Percentiles rank a stretch among this genome's conserved stretches.
These are phyloP conservation scores for Sylvia borin DNA, from an alignment of 2,797 vertebrate species.

Conservation along the genomic window DNA sequence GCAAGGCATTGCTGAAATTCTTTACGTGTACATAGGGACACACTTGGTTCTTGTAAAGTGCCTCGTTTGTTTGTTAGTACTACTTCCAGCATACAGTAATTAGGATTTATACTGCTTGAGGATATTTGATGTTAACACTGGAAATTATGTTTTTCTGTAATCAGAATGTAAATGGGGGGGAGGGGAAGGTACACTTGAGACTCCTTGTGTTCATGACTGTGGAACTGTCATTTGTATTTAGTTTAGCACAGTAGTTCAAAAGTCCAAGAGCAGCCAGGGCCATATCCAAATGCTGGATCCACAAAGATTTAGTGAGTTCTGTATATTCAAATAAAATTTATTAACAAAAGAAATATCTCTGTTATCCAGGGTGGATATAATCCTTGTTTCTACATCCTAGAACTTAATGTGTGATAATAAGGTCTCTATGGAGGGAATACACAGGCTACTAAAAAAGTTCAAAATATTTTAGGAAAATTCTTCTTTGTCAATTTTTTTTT, in stretches of 20 bases:
- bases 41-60: constrained; percentile 26
- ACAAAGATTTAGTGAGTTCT: not conserved
- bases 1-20: constrained; percentile 35
- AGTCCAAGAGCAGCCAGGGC: not conserved
- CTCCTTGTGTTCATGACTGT: not conserved
- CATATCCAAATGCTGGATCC: not conserved
- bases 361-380: not conserved
- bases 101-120: constrained; percentile 56
- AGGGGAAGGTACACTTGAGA: not conserved
- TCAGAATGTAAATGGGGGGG: not conserved
- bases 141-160: constrained; percentile 37
- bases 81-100: constrained; percentile 31
- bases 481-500: not conserved
- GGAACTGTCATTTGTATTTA: not conserved
- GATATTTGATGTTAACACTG: constrained; percentile 35
- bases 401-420: not conserved
- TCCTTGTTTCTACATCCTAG: not conserved
- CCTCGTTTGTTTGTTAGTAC: not conserved
- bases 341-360: not conserved
- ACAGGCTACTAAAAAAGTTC: not conserved
- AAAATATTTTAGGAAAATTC: not conserved
- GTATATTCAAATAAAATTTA: not conserved
- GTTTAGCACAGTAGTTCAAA: not conserved
- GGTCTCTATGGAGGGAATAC: not conserved
- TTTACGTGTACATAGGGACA: constrained; percentile 36